Base-by-base conservation (phyloP, 2,113 vertebrate species). In the Cromileptes altivelis region DNA sequence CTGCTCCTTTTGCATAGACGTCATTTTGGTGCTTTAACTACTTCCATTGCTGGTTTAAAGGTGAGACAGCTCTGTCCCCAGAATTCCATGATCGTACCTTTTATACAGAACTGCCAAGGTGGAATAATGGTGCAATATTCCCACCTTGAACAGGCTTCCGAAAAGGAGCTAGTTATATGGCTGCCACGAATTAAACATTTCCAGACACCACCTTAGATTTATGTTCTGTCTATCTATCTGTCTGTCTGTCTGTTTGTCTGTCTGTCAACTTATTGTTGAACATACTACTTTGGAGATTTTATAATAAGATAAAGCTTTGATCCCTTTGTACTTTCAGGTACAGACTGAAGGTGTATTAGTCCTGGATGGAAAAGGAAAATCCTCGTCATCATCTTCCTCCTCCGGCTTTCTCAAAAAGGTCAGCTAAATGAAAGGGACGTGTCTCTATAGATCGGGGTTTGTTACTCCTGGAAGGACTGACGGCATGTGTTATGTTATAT, bases 401-500 rank as follows among this genome's bases (percentile, higher is more conserved):
- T 78, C 45, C 52, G 42, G 45, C 58, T 85, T 63, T 70, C 74
- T 57, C 77, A 37, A 50, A 84, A 78, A 85, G 58, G 49, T 89
- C 81, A 85, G 63, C 75, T 76, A 11, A 82, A 75, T 75, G 77
- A 87, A 87, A 79, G 74, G 61, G 71, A 88, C 58, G 17, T 79
- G 77, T 69, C 70, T 87, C 70, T 77, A 60, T 57, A 78, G 71
- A 89, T 70, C 55, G 4, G 70, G 79, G 78, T 71, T 47, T 81
- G 75, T 74, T 72, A 3, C 87, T 87, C 75, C 80, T 85, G 79
- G 72, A 86, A 79, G 80, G 80, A 84, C 92, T 92, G 90, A 88
- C 64, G 87, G 89, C 81, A 91, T 91, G 89, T 91, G 88, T 90
- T 91, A 84, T 82, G 84, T 93, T 93, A 90, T 89, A 94, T 89